These are phyloP conservation scores for Halocynthia aurantium DNA, from an alignment of 23 tunicate genomes.

Conservation along the genomic window DNA sequence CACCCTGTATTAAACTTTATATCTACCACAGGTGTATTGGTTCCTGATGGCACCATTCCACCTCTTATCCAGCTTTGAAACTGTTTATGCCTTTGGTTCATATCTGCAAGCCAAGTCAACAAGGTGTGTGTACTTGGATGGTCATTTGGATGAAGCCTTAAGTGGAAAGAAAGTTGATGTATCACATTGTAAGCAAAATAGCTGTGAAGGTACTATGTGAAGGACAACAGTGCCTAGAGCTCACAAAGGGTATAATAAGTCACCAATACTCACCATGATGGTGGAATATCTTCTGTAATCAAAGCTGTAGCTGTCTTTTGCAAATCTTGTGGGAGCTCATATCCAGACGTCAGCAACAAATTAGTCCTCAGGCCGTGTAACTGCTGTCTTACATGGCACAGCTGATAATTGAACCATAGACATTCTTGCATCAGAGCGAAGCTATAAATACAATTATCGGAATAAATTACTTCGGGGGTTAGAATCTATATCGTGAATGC, in stretches of 20 bases:
- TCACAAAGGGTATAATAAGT: neutral
- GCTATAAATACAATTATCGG: conserved; percentile 14
- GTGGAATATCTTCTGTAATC: conserved; percentile 64
- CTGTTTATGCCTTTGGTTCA: conserved; percentile 51
- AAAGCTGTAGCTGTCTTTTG: conserved; percentile 48
- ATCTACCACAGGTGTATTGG: conserved; percentile 73
- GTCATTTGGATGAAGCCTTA: conserved; percentile 75
- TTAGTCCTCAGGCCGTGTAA: conserved; percentile 30
- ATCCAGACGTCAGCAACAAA: conserved; percentile 49
- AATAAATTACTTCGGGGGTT: neutral
- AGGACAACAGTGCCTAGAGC: neutral
- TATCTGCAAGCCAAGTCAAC: conserved; percentile 79
- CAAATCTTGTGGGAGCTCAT: conserved; percentile 30
- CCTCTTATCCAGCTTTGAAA: conserved; percentile 62
- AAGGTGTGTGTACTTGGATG: conserved; percentile 75
- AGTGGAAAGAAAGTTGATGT: neutral
- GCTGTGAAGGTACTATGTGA: too few species aligned
- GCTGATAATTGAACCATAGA: conserved; percentile 54
- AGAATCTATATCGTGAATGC: neutral
- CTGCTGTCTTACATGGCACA: conserved; percentile 63
- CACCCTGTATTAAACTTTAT: neutral
- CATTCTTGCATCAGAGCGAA: conserved; percentile 92
- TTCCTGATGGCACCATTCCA: conserved; percentile 81
- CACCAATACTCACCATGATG: conserved; percentile 43
- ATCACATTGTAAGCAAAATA: neutral